Conservation (phyloP, 2,113 vertebrate genomes). For the Neopipo cinnamomea region DNA sequence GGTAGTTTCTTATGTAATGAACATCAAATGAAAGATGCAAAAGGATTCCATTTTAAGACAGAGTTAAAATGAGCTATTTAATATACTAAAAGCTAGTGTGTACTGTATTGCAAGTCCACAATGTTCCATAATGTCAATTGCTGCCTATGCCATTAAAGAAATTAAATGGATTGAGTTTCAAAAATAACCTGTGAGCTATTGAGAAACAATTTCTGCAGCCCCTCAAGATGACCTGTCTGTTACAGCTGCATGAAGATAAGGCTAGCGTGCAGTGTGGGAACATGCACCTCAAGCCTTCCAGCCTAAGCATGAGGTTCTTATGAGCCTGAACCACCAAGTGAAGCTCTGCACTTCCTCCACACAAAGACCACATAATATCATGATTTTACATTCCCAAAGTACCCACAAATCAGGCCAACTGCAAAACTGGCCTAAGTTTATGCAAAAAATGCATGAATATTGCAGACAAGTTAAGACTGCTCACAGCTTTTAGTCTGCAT, state of each 20-base stretch:
- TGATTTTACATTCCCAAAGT: background rate
- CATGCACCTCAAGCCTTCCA: background rate
- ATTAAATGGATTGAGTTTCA: constrained; percentile 49
- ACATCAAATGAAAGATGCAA: constrained; percentile 23
- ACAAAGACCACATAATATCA: background rate
- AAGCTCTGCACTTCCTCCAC: background rate
- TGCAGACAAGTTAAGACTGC: background rate
- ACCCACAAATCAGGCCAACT: background rate
- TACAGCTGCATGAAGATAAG: background rate
- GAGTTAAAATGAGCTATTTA: constrained; percentile 38
- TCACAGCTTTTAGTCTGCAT: background rate
- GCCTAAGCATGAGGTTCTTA: background rate
- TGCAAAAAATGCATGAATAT: background rate
- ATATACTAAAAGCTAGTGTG: constrained; percentile 2
- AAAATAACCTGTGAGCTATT: background rate
- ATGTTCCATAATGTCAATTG: constrained; percentile 2
- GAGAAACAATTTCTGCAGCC: background rate
- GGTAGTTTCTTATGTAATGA: constrained; percentile 25
- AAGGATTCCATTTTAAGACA: constrained; percentile 34
- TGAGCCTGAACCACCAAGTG: background rate
- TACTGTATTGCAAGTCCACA: background rate
- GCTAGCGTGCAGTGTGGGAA: background rate
- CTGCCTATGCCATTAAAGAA: constrained; percentile 45
- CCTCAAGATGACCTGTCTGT: background rate
- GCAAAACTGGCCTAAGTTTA: background rate